Conservation (phyloP, 2,113 vertebrate genomes). For the Neogale vison region DNA sequence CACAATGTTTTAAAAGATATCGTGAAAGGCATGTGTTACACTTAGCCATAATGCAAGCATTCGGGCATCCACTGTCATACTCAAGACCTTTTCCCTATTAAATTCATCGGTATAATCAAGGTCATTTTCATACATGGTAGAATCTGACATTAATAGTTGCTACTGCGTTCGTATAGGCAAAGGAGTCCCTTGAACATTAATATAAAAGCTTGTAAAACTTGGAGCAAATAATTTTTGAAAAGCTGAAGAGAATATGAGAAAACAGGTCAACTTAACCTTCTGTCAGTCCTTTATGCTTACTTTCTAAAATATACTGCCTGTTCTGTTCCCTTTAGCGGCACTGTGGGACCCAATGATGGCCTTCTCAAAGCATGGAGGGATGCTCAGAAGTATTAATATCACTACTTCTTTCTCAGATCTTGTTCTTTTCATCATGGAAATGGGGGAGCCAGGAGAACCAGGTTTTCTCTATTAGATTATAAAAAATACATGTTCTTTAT, state of each 20-base stretch:
- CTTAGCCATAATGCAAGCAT: not conserved
- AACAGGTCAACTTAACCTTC: not conserved
- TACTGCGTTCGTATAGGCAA: not conserved
- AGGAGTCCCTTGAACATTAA: not conserved
- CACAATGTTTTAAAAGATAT: not conserved
- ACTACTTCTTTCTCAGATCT: not conserved
- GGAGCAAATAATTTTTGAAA: not conserved
- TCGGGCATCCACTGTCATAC: not conserved
- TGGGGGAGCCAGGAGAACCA: rapidly evolving
- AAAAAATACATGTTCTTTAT: not conserved
- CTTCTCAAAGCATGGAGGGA: not conserved
- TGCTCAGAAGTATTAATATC: not conserved
- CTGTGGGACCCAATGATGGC: rapidly evolving
- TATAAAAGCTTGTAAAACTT: not conserved
- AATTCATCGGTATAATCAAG: not conserved
- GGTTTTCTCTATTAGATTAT: not conserved
- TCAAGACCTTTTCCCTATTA: not conserved
- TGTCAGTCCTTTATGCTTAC: not conserved
- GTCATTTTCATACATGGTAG: not conserved
- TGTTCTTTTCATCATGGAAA: not conserved
- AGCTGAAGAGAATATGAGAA: not conserved
- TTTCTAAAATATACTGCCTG: not conserved
- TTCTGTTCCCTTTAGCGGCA: not conserved
- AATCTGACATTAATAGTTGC: not conserved
- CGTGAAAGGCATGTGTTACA: not conserved